These are phyloP conservation scores for Ceratina japonica DNA, from an alignment of 1,140 invertebrate genomes.

Conservation along the genomic window DNA sequence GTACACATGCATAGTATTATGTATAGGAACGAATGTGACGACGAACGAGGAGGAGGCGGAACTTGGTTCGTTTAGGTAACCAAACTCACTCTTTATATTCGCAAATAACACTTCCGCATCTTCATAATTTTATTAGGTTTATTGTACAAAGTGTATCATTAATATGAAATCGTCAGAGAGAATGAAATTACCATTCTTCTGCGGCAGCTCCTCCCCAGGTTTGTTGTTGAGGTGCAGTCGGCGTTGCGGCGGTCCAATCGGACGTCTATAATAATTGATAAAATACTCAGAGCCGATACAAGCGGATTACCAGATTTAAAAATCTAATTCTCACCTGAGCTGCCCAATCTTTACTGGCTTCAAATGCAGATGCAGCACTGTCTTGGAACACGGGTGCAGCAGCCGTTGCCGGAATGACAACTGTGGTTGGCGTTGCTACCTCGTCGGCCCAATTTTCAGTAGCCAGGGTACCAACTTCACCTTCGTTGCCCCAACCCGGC, in stretches of 20 bases:
- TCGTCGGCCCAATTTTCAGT: too few relatives aligned
- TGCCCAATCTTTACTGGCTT: conserved; percentile 81
- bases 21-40: too few relatives aligned
- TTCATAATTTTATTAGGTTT: too few relatives aligned
- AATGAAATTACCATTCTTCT: conserved; percentile 64
- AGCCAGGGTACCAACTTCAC: conserved; percentile 69
- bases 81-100: too few relatives aligned
- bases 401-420: conserved; percentile 54
- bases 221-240: too few relatives aligned
- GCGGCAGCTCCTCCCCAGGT: too few relatives aligned
- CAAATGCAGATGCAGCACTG: too few relatives aligned
- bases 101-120: too few relatives aligned
- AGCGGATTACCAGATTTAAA: not conserved
- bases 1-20: too few relatives aligned
- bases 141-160: conserved; percentile 52
- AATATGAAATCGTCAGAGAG: conserved; percentile 34
- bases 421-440: conserved; percentile 67
- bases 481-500: conserved; percentile 78
- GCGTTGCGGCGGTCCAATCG: conserved; percentile 70
- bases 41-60: too few relatives aligned
- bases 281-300: not conserved
- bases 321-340: conserved; percentile 40
- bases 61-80: too few relatives aligned
- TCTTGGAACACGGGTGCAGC: conserved; percentile 64
- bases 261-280: conserved; percentile 51